Percentiles rank a stretch among this genome's conserved stretches.
Conservation (phyloP, 2,888 invertebrate genomes). For the Ochropleura plecta region DNA sequence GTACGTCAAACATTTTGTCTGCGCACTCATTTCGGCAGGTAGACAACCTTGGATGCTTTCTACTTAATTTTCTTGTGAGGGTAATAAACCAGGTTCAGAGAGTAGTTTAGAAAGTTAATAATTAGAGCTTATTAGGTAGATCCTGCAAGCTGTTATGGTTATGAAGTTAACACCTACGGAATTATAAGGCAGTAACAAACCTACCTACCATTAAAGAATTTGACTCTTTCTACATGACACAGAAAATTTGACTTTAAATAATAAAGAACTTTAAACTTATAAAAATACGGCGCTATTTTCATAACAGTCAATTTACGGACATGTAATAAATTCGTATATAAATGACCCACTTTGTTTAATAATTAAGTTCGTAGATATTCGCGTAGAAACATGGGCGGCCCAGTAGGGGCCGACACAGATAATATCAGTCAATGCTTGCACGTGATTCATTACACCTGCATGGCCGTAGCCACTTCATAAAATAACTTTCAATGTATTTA, state of each 20-base stretch:
- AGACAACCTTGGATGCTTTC: constrained; percentile 43
- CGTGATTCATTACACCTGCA: constrained; percentile 71
- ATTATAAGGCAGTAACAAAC: not conserved
- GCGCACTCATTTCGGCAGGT: constrained; percentile 56
- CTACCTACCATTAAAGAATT: not conserved
- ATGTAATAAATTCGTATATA: constrained; percentile 40
- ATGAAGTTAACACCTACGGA: not conserved
- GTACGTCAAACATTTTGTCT: constrained; percentile 63
- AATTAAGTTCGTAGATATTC: constrained; percentile 58
- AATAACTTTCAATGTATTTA: constrained; percentile 76
- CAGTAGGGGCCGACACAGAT: constrained; percentile 56
- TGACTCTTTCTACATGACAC: not conserved
- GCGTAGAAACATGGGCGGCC: constrained; percentile 53
- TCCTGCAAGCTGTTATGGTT: constrained; percentile 1
- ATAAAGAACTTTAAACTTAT: not conserved
- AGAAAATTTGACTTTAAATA: not conserved
- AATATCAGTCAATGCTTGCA: constrained; percentile 66
- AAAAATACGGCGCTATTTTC: constrained; percentile 9
- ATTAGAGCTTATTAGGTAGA: constrained; percentile 35
- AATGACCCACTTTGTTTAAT: constrained; percentile 47
- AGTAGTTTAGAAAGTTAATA: constrained; percentile 38
- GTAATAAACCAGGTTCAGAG: constrained; percentile 43
- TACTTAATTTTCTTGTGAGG: constrained; percentile 48
- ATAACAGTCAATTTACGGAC: constrained; percentile 11
- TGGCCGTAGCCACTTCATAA: constrained; percentile 64